Evolutionary conservation across 64 coral and sea anemone species (phyloP).

Genomic region (Actinia tenebrosa): DNA sequence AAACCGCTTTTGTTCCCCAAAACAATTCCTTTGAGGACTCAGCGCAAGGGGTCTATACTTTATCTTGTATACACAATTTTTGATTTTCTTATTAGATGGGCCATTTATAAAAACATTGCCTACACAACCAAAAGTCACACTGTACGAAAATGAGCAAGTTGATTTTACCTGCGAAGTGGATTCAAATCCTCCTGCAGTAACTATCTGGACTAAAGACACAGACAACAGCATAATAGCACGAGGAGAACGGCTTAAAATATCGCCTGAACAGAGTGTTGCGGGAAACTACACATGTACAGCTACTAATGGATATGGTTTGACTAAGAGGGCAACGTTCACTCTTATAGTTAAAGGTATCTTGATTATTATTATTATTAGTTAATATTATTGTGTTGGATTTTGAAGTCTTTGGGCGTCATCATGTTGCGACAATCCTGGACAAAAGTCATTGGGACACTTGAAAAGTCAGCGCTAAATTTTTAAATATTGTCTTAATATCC

Average conservation of each 20-base stretch:
- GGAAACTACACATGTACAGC: background rate
- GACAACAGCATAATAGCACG: background rate
- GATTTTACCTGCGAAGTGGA: background rate
- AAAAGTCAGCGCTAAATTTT: too few species aligned
- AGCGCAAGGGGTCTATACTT: background rate
- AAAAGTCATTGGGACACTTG: too few species aligned
- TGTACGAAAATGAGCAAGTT: constrained; percentile 2
- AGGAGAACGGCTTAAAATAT: background rate
- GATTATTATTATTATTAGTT: too few species aligned
- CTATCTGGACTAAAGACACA: background rate
- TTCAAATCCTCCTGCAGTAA: background rate
- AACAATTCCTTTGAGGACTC: too few species aligned
- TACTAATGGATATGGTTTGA: background rate
- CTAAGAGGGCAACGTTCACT: background rate
- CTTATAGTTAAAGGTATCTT: background rate
- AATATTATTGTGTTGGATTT: too few species aligned
- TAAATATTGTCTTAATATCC: too few species aligned
- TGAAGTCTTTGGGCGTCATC: too few species aligned
- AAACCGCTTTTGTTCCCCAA: too few species aligned
- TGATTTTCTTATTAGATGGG: background rate
- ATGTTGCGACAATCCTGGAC: too few species aligned
- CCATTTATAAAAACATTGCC: background rate
- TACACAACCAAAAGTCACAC: background rate
- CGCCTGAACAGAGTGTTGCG: background rate
- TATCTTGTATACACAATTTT: background rate